Evolutionary conservation across 2,113 vertebrate species (phyloP).

Genomic region (Calyptomena viridis): DNA sequence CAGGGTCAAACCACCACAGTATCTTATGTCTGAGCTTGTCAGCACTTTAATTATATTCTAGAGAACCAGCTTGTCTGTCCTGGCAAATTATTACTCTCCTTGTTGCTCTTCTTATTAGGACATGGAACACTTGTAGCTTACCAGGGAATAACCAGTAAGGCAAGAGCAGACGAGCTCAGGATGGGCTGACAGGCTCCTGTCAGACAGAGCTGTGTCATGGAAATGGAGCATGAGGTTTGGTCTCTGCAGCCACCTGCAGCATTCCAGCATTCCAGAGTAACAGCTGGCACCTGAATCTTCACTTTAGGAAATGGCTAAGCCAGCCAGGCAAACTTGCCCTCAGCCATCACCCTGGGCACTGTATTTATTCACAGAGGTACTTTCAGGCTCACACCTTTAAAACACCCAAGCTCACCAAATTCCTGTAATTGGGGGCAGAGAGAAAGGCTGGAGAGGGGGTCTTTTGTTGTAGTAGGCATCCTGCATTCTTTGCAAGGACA

Average conservation of each 20-base stretch:
- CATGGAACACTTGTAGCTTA: not conserved
- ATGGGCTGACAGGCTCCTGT: not conserved
- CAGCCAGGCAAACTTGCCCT: too few species aligned
- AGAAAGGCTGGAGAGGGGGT: not conserved
- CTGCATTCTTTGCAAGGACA: not conserved
- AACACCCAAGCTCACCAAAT: too few species aligned
- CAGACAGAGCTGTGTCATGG: not conserved
- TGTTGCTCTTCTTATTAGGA: not conserved
- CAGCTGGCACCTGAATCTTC: too few species aligned
- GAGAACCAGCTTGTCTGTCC: not conserved
- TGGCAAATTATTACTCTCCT: not conserved
- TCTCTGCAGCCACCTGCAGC: not conserved
- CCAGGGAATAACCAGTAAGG: not conserved
- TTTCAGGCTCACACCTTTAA: too few species aligned
- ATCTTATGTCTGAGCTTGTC: conserved; percentile 5
- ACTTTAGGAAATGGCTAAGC: too few species aligned
- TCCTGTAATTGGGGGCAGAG: too few species aligned
- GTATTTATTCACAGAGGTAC: too few species aligned
- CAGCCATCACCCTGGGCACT: too few species aligned
- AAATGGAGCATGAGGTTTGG: accelerated
- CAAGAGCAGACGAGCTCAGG: not conserved
- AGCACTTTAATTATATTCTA: conserved; percentile 30
- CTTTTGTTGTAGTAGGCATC: too few species aligned
- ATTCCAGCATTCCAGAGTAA: not conserved
- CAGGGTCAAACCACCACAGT: too few species aligned